phyloP scores from a whole-genome alignment of 2,113 vertebrate genomes.

The Panurus biarmicus region DNA sequence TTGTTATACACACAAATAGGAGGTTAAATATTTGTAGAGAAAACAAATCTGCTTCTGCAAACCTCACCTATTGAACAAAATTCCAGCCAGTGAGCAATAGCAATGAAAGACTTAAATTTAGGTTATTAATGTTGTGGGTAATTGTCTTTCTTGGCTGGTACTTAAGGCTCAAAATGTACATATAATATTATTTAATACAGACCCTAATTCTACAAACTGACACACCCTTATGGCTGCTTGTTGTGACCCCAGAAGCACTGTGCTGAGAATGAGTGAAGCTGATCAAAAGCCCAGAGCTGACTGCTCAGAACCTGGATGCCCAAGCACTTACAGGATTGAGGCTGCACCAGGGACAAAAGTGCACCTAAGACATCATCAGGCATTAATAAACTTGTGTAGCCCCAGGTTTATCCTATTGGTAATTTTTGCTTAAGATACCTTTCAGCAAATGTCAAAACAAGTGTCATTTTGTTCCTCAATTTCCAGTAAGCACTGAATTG shows the following conservation, averaged over 20 bases:
- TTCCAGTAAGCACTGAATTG: not conserved
- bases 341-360: too few species aligned
- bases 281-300: fast-evolving
- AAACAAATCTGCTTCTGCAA: not conserved
- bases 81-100: not conserved
- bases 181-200: not conserved
- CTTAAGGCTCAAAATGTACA: not conserved
- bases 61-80: not conserved
- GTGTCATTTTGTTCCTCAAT: not conserved
- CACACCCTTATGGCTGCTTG: not conserved
- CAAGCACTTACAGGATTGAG: not conserved
- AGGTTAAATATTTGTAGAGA: not conserved
- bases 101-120: not conserved
- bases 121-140: not conserved
- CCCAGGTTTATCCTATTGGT: not conserved
- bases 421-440: not conserved
- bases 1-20: not conserved
- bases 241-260: not conserved
- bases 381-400: not conserved
- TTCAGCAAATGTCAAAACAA: not conserved
- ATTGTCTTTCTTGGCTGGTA: not conserved
- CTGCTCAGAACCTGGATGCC: not conserved
- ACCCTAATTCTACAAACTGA: not conserved
- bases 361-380: not conserved
- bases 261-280: not conserved